These are phyloP conservation scores for Trichogramma evanescens DNA, from an alignment of 2,888 invertebrate genomes.

Conservation along the genomic window DNA sequence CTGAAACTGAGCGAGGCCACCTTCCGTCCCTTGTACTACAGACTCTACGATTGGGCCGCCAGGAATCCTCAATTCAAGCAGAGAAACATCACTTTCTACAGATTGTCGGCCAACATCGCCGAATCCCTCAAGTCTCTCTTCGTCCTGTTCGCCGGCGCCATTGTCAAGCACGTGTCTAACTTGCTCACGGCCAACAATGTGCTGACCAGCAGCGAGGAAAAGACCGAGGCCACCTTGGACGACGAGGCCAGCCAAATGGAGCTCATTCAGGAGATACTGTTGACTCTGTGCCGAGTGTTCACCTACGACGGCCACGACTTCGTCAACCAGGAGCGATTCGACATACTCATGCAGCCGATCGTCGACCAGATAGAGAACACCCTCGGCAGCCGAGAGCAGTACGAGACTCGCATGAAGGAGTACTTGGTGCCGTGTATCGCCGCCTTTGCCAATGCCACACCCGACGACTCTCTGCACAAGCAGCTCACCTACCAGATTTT, in stretches of 20 bases:
- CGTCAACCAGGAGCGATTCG: slow-evolving; percentile 77
- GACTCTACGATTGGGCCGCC: slow-evolving; percentile 82
- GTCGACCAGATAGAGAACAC: slow-evolving; percentile 83
- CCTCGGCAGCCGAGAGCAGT: slow-evolving; percentile 56
- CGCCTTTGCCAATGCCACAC: slow-evolving; percentile 73
- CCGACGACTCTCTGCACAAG: slow-evolving; percentile 84
- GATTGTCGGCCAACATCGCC: slow-evolving; percentile 70
- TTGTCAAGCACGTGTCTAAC: slow-evolving; percentile 72
- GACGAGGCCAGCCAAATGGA: slow-evolving; percentile 36
- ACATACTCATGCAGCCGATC: slow-evolving; percentile 75
- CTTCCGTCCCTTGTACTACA: slow-evolving; percentile 82
- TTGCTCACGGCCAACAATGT: slow-evolving; percentile 65
- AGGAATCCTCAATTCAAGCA: slow-evolving; percentile 57
- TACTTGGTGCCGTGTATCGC: slow-evolving; percentile 73
- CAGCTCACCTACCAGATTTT: slow-evolving; percentile 83
- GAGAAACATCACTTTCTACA: slow-evolving; percentile 74
- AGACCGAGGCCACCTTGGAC: slow-evolving; percentile 54
- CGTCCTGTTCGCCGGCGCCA: slow-evolving; percentile 81
- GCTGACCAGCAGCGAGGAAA: slow-evolving; percentile 49
- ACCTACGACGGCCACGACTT: slow-evolving; percentile 77
- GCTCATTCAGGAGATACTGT: slow-evolving; percentile 65
- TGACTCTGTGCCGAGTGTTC: slow-evolving; percentile 72
- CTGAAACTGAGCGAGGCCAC: slow-evolving; percentile 82
- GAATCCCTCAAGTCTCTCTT: slow-evolving; percentile 80
- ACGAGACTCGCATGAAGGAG: slow-evolving; percentile 55